phyloP scores from a whole-genome alignment of 1,140 invertebrate species.

The Grapholita molesta region DNA sequence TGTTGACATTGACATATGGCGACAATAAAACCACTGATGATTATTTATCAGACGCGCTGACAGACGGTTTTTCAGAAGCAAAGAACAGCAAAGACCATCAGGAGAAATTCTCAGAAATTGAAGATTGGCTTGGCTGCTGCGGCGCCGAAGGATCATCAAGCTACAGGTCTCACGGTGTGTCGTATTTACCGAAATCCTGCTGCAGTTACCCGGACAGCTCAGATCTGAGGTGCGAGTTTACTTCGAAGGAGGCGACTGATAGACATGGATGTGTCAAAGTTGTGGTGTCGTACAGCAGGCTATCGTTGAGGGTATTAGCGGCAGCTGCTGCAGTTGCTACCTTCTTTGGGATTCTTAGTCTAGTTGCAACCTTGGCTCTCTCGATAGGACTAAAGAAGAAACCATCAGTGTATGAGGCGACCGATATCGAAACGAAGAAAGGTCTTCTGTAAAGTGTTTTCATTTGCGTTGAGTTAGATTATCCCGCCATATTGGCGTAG shows the following conservation, averaged over 20 bases:
- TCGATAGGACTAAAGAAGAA: not conserved
- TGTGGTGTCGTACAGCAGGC: not conserved
- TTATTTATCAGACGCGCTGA: slow-evolving; percentile 14
- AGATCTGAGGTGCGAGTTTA: not conserved
- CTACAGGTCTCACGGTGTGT: not conserved
- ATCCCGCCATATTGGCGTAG: not conserved
- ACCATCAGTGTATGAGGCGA: not conserved
- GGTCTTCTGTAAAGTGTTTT: slow-evolving; percentile 2
- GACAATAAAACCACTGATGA: slow-evolving; percentile 15
- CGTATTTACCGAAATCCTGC: slow-evolving; percentile 19
- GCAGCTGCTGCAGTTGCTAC: not conserved
- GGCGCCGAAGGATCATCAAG: slow-evolving; percentile 8
- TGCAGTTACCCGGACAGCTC: slow-evolving; percentile 11
- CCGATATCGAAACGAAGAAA: slow-evolving; percentile 8
- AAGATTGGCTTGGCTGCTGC: slow-evolving; percentile 22
- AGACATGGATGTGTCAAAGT: not conserved
- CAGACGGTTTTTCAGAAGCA: slow-evolving; percentile 13
- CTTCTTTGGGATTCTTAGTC: not conserved
- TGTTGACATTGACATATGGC: not conserved
- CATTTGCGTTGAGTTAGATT: not conserved
- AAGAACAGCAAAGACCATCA: not conserved
- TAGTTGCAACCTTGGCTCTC: not conserved
- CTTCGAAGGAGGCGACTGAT: not conserved
- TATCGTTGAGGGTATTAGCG: not conserved
- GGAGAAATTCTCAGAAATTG: slow-evolving; percentile 16